These are phyloP conservation scores for Tinea trinotella DNA, from an alignment of 2,888 invertebrate species.

Conservation along the genomic window DNA sequence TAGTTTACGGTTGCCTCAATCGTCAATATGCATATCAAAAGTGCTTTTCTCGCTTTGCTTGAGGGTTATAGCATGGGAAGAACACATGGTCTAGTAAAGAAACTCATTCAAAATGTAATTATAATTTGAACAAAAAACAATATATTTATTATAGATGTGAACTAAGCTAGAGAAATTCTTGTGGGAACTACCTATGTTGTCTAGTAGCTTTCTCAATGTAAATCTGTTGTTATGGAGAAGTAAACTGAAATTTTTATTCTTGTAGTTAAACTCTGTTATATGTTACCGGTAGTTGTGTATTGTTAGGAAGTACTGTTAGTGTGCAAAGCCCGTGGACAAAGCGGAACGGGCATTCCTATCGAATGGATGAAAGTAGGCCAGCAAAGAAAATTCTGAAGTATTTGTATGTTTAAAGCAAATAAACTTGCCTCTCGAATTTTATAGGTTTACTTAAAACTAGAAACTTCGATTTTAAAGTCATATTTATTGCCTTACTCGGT, in stretches of 20 bases:
- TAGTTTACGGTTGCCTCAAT: too few relatives aligned
- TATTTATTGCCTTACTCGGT: too few relatives aligned
- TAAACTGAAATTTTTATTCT: not conserved
- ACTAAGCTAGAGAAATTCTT: too few relatives aligned
- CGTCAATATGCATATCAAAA: too few relatives aligned
- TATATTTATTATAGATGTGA: too few relatives aligned
- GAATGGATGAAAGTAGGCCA: slow-evolving; percentile 7
- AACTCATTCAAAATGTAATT: too few relatives aligned
- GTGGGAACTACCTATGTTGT: too few relatives aligned
- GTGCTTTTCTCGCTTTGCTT: too few relatives aligned
- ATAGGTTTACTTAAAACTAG: not conserved
- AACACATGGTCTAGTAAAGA: too few relatives aligned
- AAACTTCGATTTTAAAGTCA: not conserved
- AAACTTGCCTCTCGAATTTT: not conserved
- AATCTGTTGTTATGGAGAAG: slow-evolving; percentile 30
- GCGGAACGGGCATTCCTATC: not conserved
- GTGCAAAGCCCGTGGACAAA: not conserved
- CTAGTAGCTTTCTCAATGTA: too few relatives aligned
- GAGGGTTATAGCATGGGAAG: too few relatives aligned
- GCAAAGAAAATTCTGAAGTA: slow-evolving; percentile 10
- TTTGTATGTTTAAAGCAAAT: slow-evolving; percentile 13
- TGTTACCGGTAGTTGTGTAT: not conserved
- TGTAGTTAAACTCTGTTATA: not conserved
- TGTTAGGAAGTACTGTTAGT: slow-evolving; percentile 8
- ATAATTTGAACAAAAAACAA: too few relatives aligned